These are phyloP conservation scores for Anthopleura xanthogrammica DNA, from an alignment of 92 coral and sea anemone genomes.

Conservation along the genomic window DNA sequence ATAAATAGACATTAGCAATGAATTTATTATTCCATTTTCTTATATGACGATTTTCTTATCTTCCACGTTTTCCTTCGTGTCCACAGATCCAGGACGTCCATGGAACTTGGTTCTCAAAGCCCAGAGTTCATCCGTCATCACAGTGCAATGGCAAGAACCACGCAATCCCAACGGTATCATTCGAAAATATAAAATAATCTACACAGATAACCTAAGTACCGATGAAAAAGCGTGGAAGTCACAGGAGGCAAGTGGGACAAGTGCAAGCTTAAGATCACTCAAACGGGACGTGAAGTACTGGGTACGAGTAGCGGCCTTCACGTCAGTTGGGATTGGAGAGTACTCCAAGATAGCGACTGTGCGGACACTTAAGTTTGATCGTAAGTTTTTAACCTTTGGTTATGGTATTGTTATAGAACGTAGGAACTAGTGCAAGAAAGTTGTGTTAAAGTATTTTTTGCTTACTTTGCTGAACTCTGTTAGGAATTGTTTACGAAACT, in stretches of 20 bases:
- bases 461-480: too few species aligned
- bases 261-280: slow-evolving; percentile 53
- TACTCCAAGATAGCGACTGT: slow-evolving; percentile 53
- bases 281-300: slow-evolving; percentile 64
- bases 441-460: neutral
- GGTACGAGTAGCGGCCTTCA: slow-evolving; percentile 87
- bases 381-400: slow-evolving; percentile 53
- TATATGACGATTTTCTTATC: neutral
- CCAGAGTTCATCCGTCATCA: slow-evolving; percentile 61
- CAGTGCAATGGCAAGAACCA: slow-evolving; percentile 76
- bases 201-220: slow-evolving; percentile 46
- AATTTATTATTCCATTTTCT: too few species aligned
- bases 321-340: slow-evolving; percentile 72
- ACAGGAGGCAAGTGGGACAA: slow-evolving; percentile 41
- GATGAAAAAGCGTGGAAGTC: slow-evolving; percentile 65
- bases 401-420: neutral
- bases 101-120: slow-evolving; percentile 49
- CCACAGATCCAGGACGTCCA: slow-evolving; percentile 83
- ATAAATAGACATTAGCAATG: too few species aligned
- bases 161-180: slow-evolving; percentile 73
- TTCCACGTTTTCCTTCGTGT: slow-evolving; percentile 25
- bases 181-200: slow-evolving; percentile 61
- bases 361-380: slow-evolving; percentile 69
- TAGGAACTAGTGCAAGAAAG: neutral
- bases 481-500: too few species aligned